Evolutionary conservation across 2,113 vertebrate genomes (phyloP), one percentile per base, ranked within the genome.

Genomic region (Proterorhinus semilunaris): DNA sequence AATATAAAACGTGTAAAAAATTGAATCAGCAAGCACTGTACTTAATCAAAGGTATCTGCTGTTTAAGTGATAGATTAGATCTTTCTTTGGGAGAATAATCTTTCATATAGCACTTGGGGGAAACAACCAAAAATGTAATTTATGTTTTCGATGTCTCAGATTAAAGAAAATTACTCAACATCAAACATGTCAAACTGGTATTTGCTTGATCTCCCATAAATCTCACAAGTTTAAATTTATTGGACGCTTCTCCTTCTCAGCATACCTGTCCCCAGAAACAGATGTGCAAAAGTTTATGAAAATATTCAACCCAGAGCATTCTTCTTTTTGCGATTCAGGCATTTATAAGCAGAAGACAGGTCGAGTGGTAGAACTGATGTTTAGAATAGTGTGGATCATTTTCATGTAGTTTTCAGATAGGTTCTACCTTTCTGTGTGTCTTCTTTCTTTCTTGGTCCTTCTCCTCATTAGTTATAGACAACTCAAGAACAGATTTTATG

Each of bases 381-480:
- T 58, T 55, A 21, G 16, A 55, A 9, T 55, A 10, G 43, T 3
- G 7, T 10, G 27, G 54, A 47, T 55, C 8, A 62, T 80, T 82
- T 80, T 80, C 70, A 66, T 81, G 74, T 81, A 57, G 57, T 46
- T 27, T 78, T 44, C 10, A 12, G 7, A 61, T 75, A 48, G 52
- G 64, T 67, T 82, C 48, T 61, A 52, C 67, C 9, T 71, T 80
- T 55, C 21, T 21, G 21, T 21, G 21, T 21, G 21, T 21, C 21
- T 21, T 21, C 21, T 72, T 36, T 75, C 71, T 47, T 5, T 59
- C 49, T 46, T 51, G 69, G 27, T 75, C 58, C 52, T 72, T 66
- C 74, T 58, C 21, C 43, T 68, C 54, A 65, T 42, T 21, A 21
- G 27, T 36, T 36, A 36, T 36, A 36, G 27, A 36, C 27, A 36